phyloP scores from a whole-genome alignment of 2,888 invertebrate genomes.

The Pseudeuparius sepicola region DNA sequence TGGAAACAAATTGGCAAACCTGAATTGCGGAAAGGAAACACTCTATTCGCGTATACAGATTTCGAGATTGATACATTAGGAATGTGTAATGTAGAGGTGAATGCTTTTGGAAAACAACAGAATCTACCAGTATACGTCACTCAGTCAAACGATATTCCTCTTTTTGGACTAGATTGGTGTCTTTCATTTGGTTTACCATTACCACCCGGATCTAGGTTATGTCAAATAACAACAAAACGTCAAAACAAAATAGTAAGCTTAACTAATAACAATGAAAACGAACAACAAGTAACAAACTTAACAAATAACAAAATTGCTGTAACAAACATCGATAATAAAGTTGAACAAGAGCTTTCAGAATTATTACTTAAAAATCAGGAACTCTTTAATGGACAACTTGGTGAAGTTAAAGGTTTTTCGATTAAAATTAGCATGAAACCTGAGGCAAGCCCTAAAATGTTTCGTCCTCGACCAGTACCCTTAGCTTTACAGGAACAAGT shows the following conservation, averaged over 20 bases:
- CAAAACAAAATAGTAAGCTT: no score
- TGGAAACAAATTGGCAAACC: constrained; percentile 1
- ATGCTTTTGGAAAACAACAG: constrained; percentile 2
- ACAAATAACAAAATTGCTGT: no score
- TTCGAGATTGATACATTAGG: neutral
- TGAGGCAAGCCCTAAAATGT: constrained; percentile 9
- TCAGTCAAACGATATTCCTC: neutral
- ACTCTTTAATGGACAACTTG: constrained; percentile 9
- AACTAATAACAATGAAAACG: no score
- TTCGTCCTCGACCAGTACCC: constrained; percentile 11
- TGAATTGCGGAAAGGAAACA: neutral
- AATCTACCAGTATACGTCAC: constrained; percentile 1
- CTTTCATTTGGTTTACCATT: neutral
- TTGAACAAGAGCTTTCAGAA: no score
- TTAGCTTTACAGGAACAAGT: constrained; percentile 20
- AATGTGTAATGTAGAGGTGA: neutral
- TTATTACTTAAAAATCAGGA: no score
- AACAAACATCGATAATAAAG: no score
- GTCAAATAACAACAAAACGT: no score
- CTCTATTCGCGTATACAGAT: neutral
- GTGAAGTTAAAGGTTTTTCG: constrained; percentile 6
- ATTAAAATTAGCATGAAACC: constrained; percentile 10
- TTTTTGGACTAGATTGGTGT: constrained; percentile 3
- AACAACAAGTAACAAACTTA: no score
- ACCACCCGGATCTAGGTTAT: neutral